Evolutionary conservation across 1,140 invertebrate species (phyloP), one percentile per base, ranked within the genome.

Genomic region (Gonioctena quinquepunctata): DNA sequence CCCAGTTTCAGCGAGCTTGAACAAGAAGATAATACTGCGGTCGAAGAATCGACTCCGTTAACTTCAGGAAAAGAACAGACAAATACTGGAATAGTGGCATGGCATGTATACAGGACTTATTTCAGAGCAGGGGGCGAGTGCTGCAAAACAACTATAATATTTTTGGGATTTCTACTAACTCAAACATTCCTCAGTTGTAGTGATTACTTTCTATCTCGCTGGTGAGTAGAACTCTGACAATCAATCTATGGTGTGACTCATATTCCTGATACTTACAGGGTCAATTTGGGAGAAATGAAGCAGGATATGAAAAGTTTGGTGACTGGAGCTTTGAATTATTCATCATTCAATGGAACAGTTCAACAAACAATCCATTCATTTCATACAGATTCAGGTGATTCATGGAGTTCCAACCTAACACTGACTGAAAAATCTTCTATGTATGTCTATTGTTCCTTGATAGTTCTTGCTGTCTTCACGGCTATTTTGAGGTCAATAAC

Each of bases 401-500:
- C n/a, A n/a, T n/a, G n/a, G n/a, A n/a, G n/a, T n/a, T n/a, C n/a
- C n/a, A n/a, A n/a, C n/a, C 1, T 42, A 11, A 8, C 1, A 42
- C 16, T 11, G 8, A 42, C 2, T 42, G 33, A 2, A 42, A n/a
- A n/a, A 11, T n/a, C n/a, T n/a, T 42, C 1, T 1, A 42, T 11
- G 8, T 1, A 8, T 42, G 73, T 83, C n/a, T 85, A 87, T 72
- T 83, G 86, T 74, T 88, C 77, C 0, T 85, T 92, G 56, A 87
- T 89, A 26, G 76, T 88, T 1, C 80, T 84, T 0, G 85, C 90
- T 4, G 85, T 91, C 4, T 73, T 86, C 4, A 79, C 90, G 26
- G 87, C 89, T 18, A 56, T 90, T 0, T 56, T 86, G 0, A 83
- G 92, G 64, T 93, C 91, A 1, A 86, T 90, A 27, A 79, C 87